Percentiles rank a stretch among this genome's conserved stretches.
Conservation (phyloP, 64 coral and sea anemone species). For the Astreopora myriophthalma region DNA sequence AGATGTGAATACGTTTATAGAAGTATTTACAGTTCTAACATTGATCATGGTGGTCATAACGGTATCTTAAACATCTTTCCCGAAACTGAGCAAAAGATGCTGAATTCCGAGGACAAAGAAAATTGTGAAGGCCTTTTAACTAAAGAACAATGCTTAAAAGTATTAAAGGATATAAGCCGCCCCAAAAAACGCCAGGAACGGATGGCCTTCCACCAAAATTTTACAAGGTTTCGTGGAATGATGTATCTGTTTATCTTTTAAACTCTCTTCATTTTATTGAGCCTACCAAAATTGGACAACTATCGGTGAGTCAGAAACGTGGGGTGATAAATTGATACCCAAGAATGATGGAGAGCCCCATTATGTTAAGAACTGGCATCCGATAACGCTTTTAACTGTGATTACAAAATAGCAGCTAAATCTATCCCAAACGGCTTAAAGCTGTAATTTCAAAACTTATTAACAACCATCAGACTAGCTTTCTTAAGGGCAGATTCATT, state of each 20-base stretch:
- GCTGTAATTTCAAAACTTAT: neutral
- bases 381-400: conserved; percentile 31
- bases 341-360: neutral
- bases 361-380: conserved; percentile 1
- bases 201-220: conserved; percentile 39
- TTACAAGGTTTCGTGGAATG: conserved; percentile 10
- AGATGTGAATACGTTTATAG: neutral
- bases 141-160: conserved; percentile 16
- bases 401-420: conserved; percentile 65
- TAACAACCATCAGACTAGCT: neutral
- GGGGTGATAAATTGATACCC: neutral
- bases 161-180: conserved; percentile 13
- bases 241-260: neutral
- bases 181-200: neutral
- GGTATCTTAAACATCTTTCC: neutral
- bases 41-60: neutral
- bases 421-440: conserved; percentile 20
- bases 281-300: neutral
- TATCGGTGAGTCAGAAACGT: conserved; percentile 18
- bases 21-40: neutral
- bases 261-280: neutral
- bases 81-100: neutral
- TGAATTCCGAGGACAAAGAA: neutral
- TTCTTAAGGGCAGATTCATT: neutral
- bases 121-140: conserved; percentile 46